Evolutionary conservation across 2,888 invertebrate genomes (phyloP), one percentile per base, ranked within the genome.

Genomic region (Eumacrocentrus americanus): DNA sequence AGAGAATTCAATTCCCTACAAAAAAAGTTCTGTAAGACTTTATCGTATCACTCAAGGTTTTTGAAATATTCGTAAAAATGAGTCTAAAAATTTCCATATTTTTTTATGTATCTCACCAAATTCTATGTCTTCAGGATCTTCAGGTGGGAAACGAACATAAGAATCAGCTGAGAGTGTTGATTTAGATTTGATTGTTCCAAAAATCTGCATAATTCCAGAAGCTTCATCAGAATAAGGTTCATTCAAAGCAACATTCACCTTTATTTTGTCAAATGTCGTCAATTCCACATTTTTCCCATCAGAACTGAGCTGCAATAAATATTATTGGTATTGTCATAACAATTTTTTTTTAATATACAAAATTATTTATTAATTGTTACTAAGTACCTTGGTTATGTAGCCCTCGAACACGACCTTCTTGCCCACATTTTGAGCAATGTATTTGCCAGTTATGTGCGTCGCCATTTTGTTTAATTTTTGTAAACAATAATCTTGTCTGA

Each of bases 71-170:
- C n/a, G n/a, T n/a, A n/a, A n/a, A n/a, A n/a, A n/a, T n/a, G n/a
- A n/a, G n/a, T n/a, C n/a, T n/a, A n/a, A n/a, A n/a, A n/a, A n/a
- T n/a, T n/a, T n/a, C n/a, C n/a, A n/a, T n/a, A n/a, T n/a, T n/a
- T n/a, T n/a, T n/a, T n/a, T n/a, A n/a, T n/a, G n/a, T n/a, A n/a
- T 47, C 56, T 67, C 67, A 79, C 80, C 73, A 65, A 79, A 79
- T 6, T 67, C 62, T 23, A 67, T 57, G 9, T 42, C 47, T 16
- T 51, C 16, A 4, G 68, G 67, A 48, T 72, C 60, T 5, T 65
- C 63, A 3, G 62, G 16, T 23, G 72, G 55, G 25, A 79, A 76
- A 9, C 65, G 61, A 1, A 72, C 7, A n/a, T 63, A 77, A n/a
- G 6, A 64, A 0, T 25, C 66, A 16, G 77, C 76, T 1, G 68